These are phyloP conservation scores for Haliclona indistincta DNA, from an alignment of 37 sponge, comb jelly and placozoan genomes.

Conservation along the genomic window DNA sequence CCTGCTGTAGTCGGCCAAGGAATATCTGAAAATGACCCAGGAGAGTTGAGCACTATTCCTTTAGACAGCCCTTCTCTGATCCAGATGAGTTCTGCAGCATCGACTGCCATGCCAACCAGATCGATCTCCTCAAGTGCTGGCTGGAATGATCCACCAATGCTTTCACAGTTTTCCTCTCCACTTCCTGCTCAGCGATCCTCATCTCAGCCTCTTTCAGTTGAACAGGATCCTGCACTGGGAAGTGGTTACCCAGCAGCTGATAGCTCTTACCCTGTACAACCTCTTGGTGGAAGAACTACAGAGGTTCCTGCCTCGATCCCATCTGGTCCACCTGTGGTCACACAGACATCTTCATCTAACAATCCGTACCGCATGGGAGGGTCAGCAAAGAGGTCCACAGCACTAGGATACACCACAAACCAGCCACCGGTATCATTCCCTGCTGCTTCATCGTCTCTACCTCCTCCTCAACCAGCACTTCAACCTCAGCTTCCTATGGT, in stretches of 20 bases:
- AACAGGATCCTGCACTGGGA: not conserved
- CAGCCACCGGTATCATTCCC: not conserved
- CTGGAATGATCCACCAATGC: conserved; percentile 65
- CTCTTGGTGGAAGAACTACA: too few relatives aligned
- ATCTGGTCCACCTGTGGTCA: not conserved
- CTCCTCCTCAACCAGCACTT: not conserved
- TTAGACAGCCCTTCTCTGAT: conserved; percentile 44
- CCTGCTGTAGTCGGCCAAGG: not conserved
- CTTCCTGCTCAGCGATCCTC: not conserved
- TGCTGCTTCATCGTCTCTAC: conserved; percentile 5
- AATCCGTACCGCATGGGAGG: conserved; percentile 7
- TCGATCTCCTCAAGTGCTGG: conserved; percentile 1
- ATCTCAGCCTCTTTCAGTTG: not conserved
- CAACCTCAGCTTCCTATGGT: not conserved
- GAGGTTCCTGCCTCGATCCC: not conserved
- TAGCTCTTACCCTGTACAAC: too few relatives aligned
- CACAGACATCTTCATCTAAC: not conserved
- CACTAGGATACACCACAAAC: not conserved
- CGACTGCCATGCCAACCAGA: not conserved
- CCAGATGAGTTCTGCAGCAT: not conserved
- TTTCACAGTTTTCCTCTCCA: not conserved
- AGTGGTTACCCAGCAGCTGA: not conserved
- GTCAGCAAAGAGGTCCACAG: too few relatives aligned
- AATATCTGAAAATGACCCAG: not conserved
- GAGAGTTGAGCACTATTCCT: conserved; percentile 47